Conservation (phyloP, 1,140 invertebrate genomes). For the Harlomillsia oculata region DNA sequence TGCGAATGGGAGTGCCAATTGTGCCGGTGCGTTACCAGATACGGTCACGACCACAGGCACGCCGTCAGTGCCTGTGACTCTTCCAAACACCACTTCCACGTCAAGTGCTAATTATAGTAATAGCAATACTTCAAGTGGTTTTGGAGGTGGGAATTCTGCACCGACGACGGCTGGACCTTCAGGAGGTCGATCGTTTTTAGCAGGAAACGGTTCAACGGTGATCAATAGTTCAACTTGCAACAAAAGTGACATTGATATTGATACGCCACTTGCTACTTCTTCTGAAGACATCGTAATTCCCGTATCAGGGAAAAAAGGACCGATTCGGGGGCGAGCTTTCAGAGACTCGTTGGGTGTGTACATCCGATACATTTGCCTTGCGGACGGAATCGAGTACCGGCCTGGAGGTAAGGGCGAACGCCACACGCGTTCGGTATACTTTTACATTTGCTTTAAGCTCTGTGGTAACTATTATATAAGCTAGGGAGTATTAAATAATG, state of each 20-base stretch:
- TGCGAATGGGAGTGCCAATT: conserved; percentile 4
- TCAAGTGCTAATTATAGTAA: not conserved
- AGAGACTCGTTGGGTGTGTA: conserved; percentile 37
- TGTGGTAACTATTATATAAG: no score
- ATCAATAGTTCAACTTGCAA: not conserved
- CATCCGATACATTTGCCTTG: conserved; percentile 37
- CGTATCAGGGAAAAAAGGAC: conserved; percentile 39
- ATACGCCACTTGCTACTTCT: no score
- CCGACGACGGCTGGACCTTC: not conserved
- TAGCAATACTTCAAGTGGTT: not conserved
- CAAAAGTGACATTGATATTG: not conserved
- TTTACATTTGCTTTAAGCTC: no score
- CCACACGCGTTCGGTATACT: no score
- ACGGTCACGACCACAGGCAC: no score
- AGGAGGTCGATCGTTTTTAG: not conserved
- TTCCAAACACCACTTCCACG: no score
- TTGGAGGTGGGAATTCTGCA: not conserved
- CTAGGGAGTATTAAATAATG: no score
- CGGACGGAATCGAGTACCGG: conserved; percentile 38
- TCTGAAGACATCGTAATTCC: conserved; percentile 37
- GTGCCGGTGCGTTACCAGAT: no score
- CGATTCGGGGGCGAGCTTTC: conserved; percentile 38
- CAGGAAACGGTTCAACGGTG: not conserved
- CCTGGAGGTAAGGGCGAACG: conserved; percentile 41
- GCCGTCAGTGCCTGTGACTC: no score